Percentiles rank a stretch among this genome's conserved stretches.
Conservation (phyloP, 92 coral and sea anemone genomes). For the Ricordea florida region DNA sequence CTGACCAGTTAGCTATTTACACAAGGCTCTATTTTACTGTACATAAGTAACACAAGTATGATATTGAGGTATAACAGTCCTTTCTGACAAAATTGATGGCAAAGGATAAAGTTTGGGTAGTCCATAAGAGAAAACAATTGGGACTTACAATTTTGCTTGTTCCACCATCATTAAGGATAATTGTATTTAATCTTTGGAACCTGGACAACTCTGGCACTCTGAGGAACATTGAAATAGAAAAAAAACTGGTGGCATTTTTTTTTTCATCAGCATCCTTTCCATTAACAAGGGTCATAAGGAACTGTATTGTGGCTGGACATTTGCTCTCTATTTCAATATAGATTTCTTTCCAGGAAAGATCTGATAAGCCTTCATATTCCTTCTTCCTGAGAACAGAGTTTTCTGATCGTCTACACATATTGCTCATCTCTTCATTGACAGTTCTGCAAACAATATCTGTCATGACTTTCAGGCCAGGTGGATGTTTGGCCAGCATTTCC, state of each 20-base stretch:
- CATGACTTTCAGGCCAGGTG: background rate
- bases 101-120: background rate
- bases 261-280: slow-evolving; percentile 21
- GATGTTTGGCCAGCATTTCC: background rate
- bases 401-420: slow-evolving; percentile 33
- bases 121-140: background rate
- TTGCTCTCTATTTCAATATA: slow-evolving; percentile 23
- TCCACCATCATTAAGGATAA: slow-evolving; percentile 47
- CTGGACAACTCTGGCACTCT: slow-evolving; percentile 28
- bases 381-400: slow-evolving; percentile 17
- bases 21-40: background rate
- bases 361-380: slow-evolving; percentile 28
- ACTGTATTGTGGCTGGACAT: slow-evolving; percentile 31
- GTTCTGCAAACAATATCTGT: slow-evolving; percentile 36
- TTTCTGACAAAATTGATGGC: too few relatives aligned
- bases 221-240: slow-evolving; percentile 24
- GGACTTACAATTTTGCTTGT: slow-evolving; percentile 29
- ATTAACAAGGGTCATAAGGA: slow-evolving; percentile 25
- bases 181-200: slow-evolving; percentile 30
- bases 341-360: slow-evolving; percentile 25
- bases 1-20: too few relatives aligned
- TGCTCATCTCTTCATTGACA: slow-evolving; percentile 21
- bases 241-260: slow-evolving; percentile 17
- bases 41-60: background rate
- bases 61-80: background rate